phyloP scores from a whole-genome alignment of 2,797 vertebrate genomes.

The Sebastes steindachneri region DNA sequence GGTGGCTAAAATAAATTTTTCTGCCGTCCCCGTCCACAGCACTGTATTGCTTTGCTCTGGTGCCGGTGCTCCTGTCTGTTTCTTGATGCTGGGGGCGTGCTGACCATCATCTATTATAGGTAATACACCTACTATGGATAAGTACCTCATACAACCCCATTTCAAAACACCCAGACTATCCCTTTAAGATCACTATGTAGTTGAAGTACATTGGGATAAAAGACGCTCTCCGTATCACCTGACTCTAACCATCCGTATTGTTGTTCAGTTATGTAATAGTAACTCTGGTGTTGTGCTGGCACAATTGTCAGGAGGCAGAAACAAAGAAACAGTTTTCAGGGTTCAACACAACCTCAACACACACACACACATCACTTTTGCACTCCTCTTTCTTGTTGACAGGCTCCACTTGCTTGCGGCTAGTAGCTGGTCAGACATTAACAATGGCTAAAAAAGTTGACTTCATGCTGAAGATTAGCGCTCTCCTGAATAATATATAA shows the following conservation, averaged over 20 bases:
- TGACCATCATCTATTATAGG: too few species aligned
- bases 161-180: too few species aligned
- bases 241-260: background rate
- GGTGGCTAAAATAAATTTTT: too few species aligned
- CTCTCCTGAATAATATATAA: background rate
- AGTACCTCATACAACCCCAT: too few species aligned
- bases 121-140: too few species aligned
- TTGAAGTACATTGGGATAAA: background rate
- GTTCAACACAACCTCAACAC: background rate
- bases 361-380: background rate
- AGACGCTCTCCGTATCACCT: background rate
- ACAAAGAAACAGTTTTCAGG: background rate
- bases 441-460: background rate
- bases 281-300: background rate
- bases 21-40: too few species aligned
- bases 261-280: background rate
- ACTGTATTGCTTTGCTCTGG: too few species aligned
- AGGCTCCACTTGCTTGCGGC: background rate
- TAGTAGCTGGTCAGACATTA: background rate
- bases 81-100: too few species aligned
- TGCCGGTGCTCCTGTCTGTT: too few species aligned
- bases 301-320: background rate
- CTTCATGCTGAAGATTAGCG: background rate
- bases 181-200: background rate
- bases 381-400: background rate